A percentile compares a stretch with the other conserved stretches of the same genome.
Conservation (phyloP, 2,113 vertebrate species). For the Callocephalon fimbriatum region DNA sequence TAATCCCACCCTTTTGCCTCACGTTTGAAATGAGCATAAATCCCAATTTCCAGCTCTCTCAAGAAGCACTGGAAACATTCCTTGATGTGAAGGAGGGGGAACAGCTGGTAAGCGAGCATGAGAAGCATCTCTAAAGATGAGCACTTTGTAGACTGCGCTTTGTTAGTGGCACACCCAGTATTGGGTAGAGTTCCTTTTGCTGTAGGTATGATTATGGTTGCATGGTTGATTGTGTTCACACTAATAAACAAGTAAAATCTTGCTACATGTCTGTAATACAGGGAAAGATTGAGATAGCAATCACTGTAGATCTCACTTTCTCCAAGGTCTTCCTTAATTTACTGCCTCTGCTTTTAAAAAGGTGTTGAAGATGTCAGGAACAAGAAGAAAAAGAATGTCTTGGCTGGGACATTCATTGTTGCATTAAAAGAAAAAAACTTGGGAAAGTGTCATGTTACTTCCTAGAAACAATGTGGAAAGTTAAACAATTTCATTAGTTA, state of each 20-base stretch:
- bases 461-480: conserved; percentile 15
- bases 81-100: neutral
- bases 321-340: neutral
- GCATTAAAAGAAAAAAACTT: neutral
- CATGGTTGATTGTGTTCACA: neutral
- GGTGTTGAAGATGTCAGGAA: neutral
- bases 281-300: neutral
- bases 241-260: neutral
- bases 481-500: neutral
- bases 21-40: neutral
- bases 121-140: neutral
- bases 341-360: neutral
- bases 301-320: neutral
- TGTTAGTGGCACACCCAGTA: neutral
- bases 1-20: neutral
- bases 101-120: neutral
- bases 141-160: neutral
- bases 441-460: neutral
- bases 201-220: neutral
- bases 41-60: neutral
- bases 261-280: neutral
- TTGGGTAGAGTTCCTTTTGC: neutral
- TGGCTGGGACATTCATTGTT: neutral
- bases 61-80: neutral
- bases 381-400: neutral